Conservation (phyloP, 2,888 invertebrate genomes). For the Linnaemya tessellans region DNA sequence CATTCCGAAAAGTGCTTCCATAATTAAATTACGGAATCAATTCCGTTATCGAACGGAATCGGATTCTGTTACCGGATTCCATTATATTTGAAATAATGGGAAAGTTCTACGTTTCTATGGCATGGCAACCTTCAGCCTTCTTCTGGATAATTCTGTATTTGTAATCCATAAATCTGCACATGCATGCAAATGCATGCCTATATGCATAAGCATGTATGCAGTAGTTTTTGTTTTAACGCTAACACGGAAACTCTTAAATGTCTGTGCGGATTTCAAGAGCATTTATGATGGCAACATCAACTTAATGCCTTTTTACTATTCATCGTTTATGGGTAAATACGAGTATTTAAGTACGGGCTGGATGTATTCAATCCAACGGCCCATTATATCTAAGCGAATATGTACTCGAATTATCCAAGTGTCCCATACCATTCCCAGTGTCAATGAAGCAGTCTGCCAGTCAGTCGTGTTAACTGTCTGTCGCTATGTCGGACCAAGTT, state of each 20-base stretch:
- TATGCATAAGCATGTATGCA: background rate
- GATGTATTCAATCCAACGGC: conserved; percentile 52
- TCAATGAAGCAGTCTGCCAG: conserved; percentile 17
- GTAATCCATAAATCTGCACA: background rate
- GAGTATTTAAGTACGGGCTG: conserved; percentile 33
- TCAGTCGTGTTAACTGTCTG: conserved; percentile 42
- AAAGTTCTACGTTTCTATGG: no score
- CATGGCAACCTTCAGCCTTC: background rate
- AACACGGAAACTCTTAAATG: background rate
- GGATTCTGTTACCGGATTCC: no score
- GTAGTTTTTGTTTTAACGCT: background rate
- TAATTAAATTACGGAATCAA: no score
- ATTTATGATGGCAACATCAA: conserved; percentile 57
- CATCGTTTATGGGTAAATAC: conserved; percentile 41
- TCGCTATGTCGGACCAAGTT: conserved; percentile 43
- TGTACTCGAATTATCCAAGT: background rate
- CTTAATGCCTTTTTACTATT: conserved; percentile 46
- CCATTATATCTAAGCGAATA: conserved; percentile 20
- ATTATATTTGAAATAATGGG: no score
- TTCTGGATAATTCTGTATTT: no score
- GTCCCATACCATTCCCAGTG: conserved; percentile 24
- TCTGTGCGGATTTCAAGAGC: conserved; percentile 11
- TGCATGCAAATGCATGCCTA: background rate
- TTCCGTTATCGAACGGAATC: no score
- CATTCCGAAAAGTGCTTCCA: no score